Conservation (phyloP, 1,140 invertebrate species). For the Drosophila subobscura region DNA sequence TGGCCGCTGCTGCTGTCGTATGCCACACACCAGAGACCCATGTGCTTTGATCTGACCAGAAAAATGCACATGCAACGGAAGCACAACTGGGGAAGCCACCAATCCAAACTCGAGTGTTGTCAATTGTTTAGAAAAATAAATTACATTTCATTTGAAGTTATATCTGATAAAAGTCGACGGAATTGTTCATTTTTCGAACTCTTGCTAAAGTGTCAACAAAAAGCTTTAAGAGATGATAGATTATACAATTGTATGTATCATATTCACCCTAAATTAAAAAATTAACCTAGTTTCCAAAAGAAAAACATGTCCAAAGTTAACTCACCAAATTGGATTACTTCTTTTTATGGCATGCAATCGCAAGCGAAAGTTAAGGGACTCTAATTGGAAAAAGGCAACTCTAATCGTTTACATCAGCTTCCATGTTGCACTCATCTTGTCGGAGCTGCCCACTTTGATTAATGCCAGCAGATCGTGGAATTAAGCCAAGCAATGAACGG, state of each 20-base stretch:
- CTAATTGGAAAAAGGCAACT: not conserved
- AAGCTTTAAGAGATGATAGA: too few species aligned
- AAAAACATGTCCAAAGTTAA: slow-evolving; percentile 30
- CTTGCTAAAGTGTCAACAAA: too few species aligned
- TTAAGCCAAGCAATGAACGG: not conserved
- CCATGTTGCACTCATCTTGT: not conserved
- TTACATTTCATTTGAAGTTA: too few species aligned
- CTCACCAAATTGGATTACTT: slow-evolving; percentile 22
- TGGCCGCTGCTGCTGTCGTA: slow-evolving; percentile 11
- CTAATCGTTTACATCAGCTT: slow-evolving; percentile 3
- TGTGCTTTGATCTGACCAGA: slow-evolving; percentile 1
- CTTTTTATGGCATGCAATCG: slow-evolving; percentile 10
- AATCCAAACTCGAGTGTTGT: too few species aligned
- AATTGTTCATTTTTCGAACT: too few species aligned
- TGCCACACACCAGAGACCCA: slow-evolving; percentile 9
- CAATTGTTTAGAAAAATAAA: too few species aligned
- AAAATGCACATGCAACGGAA: too few species aligned
- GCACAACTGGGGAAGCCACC: too few species aligned
- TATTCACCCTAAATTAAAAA: slow-evolving; percentile 18
- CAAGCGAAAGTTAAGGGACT: not conserved
- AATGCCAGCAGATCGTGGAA: slow-evolving; percentile 10
- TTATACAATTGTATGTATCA: not conserved
- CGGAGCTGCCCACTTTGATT: not conserved
- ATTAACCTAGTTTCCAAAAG: slow-evolving; percentile 4
- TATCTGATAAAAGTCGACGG: too few species aligned